Conservation (phyloP, 2,113 vertebrate genomes). For the Egretta garzetta region DNA sequence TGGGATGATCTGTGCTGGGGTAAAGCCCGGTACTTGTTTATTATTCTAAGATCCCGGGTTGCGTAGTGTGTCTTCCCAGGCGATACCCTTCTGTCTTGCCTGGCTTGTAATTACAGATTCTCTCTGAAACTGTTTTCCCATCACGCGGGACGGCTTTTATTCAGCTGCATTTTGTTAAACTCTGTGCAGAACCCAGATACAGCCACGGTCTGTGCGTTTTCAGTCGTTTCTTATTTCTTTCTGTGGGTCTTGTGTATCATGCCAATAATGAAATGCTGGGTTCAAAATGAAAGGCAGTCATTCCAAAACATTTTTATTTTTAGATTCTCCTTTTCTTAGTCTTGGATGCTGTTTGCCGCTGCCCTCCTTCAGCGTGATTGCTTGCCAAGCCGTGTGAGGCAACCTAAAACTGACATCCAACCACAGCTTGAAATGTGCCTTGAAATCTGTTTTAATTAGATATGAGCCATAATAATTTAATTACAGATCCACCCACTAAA, state of each 20-base stretch:
- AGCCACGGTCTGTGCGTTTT: neutral
- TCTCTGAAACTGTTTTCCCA: neutral
- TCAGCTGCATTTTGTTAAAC: neutral
- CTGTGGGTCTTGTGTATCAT: neutral
- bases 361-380: neutral
- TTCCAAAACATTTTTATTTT: slow-evolving; percentile 24
- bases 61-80: neutral
- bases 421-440: slow-evolving; percentile 65
- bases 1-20: neutral
- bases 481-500: slow-evolving; percentile 64
- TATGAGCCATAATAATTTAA: slow-evolving; percentile 67
- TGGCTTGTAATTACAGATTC: neutral
- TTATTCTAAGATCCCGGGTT: neutral
- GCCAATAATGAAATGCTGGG: neutral
- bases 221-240: neutral
- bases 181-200: neutral
- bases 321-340: neutral
- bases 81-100: neutral
- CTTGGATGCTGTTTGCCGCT: slow-evolving; percentile 5
- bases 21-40: neutral
- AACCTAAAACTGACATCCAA: slow-evolving; percentile 42
- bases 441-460: slow-evolving; percentile 67
- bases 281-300: neutral
- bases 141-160: neutral
- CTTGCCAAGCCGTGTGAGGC: slow-evolving; percentile 37